Conservation (phyloP, 2,888 invertebrate species). For the Chromoteleia sp. region DNA sequence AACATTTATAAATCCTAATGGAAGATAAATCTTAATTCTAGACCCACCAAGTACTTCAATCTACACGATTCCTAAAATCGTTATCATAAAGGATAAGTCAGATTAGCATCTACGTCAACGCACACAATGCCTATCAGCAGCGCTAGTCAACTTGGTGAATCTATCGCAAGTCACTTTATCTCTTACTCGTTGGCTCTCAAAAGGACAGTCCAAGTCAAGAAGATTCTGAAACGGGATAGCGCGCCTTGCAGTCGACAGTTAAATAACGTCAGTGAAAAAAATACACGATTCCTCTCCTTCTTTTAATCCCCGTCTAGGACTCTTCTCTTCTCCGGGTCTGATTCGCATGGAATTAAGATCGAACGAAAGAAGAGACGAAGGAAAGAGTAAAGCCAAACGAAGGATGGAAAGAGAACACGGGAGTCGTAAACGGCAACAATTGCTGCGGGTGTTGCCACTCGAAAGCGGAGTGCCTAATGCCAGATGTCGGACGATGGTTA, state of each 20-base stretch:
- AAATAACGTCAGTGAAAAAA: slow-evolving; percentile 46
- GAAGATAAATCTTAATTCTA: not conserved
- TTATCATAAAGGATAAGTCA: slow-evolving; percentile 8
- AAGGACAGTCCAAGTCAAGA: slow-evolving; percentile 22
- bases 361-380: slow-evolving; percentile 12
- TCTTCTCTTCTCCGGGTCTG: not conserved
- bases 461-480: slow-evolving; percentile 80
- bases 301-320: slow-evolving; percentile 32
- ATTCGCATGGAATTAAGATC: slow-evolving; percentile 30
- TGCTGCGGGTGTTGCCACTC: slow-evolving; percentile 82
- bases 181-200: slow-evolving; percentile 23
- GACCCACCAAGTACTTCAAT: too few relatives aligned
- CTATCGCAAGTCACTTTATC: slow-evolving; percentile 49
- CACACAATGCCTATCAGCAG: slow-evolving; percentile 26
- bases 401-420: slow-evolving; percentile 61
- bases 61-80: not conserved
- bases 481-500: slow-evolving; percentile 77
- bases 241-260: slow-evolving; percentile 55
- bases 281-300: slow-evolving; percentile 17
- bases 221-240: slow-evolving; percentile 63
- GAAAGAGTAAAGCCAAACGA: not conserved
- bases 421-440: slow-evolving; percentile 77
- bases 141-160: slow-evolving; percentile 22
- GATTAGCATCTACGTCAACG: slow-evolving; percentile 23
- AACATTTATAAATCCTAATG: too few relatives aligned